Conservation (phyloP, 2,113 vertebrate genomes). For the Garra rufa region DNA sequence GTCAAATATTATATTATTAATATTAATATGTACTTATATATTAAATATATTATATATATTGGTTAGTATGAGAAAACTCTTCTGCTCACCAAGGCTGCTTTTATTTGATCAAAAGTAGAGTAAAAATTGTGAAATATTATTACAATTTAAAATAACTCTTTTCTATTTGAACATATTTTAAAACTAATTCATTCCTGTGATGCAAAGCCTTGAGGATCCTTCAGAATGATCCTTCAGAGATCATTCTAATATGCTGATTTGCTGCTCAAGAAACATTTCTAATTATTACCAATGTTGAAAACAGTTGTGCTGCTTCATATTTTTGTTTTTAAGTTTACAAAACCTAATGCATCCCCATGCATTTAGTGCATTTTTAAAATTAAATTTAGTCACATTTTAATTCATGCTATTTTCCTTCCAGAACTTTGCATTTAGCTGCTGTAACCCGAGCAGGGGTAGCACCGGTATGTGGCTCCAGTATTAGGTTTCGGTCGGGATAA, state of each 20-base stretch:
- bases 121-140: neutral
- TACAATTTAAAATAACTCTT: neutral
- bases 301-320: too few species aligned
- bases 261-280: neutral
- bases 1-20: neutral
- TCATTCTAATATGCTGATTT: neutral
- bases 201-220: neutral
- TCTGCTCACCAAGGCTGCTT: neutral
- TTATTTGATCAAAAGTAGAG: neutral
- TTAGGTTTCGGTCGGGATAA: slow-evolving; percentile 15
- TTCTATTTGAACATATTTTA: neutral
- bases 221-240: neutral
- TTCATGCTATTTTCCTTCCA: neutral
- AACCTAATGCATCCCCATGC: neutral
- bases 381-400: neutral
- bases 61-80: neutral
- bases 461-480: neutral
- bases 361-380: neutral
- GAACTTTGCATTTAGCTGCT: neutral
- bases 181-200: neutral
- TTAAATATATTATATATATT: neutral
- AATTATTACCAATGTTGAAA: neutral
- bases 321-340: too few species aligned
- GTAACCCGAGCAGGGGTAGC: neutral
- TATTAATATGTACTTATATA: neutral